Percentiles rank a stretch among this genome's conserved stretches.
phyloP scores from a whole-genome alignment of 2,113 vertebrate genomes.

The Apodemus speciosus region DNA sequence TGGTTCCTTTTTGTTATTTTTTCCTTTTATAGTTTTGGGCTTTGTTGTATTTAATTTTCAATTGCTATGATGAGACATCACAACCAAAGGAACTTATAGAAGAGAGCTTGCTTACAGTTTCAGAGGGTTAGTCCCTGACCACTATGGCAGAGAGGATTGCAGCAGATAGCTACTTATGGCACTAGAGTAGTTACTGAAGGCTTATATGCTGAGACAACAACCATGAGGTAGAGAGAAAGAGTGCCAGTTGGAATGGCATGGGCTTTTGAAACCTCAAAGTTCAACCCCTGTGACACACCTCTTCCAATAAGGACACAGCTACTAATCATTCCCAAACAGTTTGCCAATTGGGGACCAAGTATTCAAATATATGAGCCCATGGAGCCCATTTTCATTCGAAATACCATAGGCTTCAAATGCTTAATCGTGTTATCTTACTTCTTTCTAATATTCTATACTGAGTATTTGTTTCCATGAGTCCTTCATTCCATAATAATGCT shows the following conservation, averaged over 20 bases:
- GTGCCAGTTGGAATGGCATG: neutral
- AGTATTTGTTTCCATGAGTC: neutral
- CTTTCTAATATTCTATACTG: neutral
- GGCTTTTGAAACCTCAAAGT: neutral
- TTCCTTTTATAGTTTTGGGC: constrained; percentile 19
- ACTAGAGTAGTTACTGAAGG: neutral
- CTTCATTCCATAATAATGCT: constrained; percentile 12
- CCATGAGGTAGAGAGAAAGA: neutral
- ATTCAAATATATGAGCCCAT: neutral
- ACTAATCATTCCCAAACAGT: neutral
- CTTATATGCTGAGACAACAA: neutral
- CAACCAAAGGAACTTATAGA: neutral
- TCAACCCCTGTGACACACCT: neutral
- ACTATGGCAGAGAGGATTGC: neutral
- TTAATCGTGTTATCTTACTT: constrained; percentile 26
- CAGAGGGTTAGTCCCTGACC: neutral
- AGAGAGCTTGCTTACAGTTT: neutral
- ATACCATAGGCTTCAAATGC: neutral
- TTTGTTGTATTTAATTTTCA: neutral
- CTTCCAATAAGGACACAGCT: neutral
- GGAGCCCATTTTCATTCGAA: neutral
- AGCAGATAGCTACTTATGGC: neutral
- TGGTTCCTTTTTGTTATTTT: neutral
- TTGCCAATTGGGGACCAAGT: neutral
- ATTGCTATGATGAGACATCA: neutral